phyloP scores from a whole-genome alignment of 2,888 invertebrate genomes.

The Sinodicranocentrus sp. region DNA sequence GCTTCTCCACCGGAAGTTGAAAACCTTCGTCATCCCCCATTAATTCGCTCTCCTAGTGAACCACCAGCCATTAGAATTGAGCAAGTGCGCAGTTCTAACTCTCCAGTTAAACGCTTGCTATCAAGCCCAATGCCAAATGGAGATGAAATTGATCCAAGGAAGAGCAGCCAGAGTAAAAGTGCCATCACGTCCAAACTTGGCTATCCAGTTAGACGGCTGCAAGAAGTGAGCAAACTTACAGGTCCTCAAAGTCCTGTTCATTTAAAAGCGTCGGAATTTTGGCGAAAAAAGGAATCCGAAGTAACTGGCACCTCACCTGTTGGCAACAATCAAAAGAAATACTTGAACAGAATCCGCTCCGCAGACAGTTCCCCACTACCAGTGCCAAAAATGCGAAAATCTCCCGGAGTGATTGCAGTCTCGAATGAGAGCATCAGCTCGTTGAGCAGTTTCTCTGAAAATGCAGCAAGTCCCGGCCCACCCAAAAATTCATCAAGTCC shows the following conservation, averaged over 20 bases:
- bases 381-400: slow-evolving; percentile 69
- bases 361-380: slow-evolving; percentile 75
- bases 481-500: slow-evolving; percentile 69
- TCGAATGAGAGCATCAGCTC: slow-evolving; percentile 76
- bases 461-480: slow-evolving; percentile 70
- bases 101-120: slow-evolving; percentile 64
- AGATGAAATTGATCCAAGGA: slow-evolving; percentile 12
- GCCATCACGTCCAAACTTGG: slow-evolving; percentile 75
- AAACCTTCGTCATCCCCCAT: slow-evolving; percentile 56
- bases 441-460: slow-evolving; percentile 74
- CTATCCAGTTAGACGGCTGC: slow-evolving; percentile 74
- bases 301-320: slow-evolving; percentile 62
- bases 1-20: slow-evolving; percentile 26
- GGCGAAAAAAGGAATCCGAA: slow-evolving; percentile 77
- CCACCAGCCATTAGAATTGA: slow-evolving; percentile 71
- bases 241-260: slow-evolving; percentile 74
- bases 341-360: slow-evolving; percentile 73
- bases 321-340: slow-evolving; percentile 59
- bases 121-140: slow-evolving; percentile 67
- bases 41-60: slow-evolving; percentile 74
- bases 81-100: slow-evolving; percentile 46
- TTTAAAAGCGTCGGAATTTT: slow-evolving; percentile 76
- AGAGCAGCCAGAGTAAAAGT: slow-evolving; percentile 38
- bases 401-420: slow-evolving; percentile 56
- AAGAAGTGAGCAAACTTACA: slow-evolving; percentile 64